These are phyloP conservation scores for Gambusia holbrooki DNA, from an alignment of 2,113 vertebrate genomes.

Conservation along the genomic window DNA sequence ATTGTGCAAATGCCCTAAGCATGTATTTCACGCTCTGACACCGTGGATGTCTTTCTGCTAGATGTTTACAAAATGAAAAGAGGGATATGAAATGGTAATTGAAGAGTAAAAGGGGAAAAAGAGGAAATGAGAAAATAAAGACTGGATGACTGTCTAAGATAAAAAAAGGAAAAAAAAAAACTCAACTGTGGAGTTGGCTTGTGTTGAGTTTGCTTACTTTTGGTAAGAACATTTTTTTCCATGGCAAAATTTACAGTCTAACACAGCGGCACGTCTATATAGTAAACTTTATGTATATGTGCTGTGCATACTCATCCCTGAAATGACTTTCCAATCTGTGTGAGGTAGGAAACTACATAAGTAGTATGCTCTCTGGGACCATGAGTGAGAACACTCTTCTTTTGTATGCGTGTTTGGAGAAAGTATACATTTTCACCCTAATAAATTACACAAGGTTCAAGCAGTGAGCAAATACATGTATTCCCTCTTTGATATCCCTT, in stretches of 20 bases:
- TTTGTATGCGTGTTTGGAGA: constrained; percentile 37
- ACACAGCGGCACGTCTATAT: background rate
- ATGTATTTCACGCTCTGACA: constrained; percentile 31
- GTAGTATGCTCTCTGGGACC: constrained; percentile 9
- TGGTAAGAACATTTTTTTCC: constrained; percentile 13
- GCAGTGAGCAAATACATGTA: constrained; percentile 45
- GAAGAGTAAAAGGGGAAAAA: background rate
- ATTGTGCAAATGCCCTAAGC: constrained; percentile 23
- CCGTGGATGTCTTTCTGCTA: constrained; percentile 46
- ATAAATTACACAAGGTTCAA: constrained; percentile 54
- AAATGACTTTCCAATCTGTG: constrained; percentile 45
- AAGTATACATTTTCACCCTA: constrained; percentile 48
- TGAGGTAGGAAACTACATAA: constrained; percentile 26
- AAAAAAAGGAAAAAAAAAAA: background rate
- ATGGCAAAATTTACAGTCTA: constrained; percentile 17
- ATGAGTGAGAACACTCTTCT: constrained; percentile 32
- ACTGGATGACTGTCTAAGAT: background rate
- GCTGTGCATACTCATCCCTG: constrained; percentile 6
- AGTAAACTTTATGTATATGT: background rate
- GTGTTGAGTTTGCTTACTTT: background rate
- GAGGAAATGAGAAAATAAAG: background rate
- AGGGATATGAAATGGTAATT: constrained; percentile 2
- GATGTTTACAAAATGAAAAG: constrained; percentile 29
- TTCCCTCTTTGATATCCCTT: constrained; percentile 55
- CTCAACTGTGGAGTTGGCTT: background rate